Base-by-base conservation (phyloP, 2,797 vertebrate genomes). In the Scolopax rusticola region DNA sequence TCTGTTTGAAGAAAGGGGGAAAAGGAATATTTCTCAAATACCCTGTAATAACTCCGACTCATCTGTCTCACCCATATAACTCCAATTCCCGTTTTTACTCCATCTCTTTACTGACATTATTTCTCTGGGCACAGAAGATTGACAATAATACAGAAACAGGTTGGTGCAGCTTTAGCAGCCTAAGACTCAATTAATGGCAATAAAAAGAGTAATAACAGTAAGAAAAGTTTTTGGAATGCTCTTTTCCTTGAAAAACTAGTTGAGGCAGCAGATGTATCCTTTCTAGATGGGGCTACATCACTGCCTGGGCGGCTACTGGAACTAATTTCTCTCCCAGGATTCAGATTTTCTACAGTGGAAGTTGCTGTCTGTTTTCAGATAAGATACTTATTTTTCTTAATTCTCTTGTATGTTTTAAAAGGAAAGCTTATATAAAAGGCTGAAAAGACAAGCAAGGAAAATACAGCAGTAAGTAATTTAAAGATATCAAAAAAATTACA, bases 51-150 rank as follows among this genome's bases (percentile, higher is more conserved):
- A 97, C 93, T 97, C 87, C 59, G 97, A 95, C 6, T 53, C 96
- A 96, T 98, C 97, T 97, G 75, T 96, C 95, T 95, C 74, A 87
- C 96, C 97, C 85, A 57, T 97, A 96, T 74, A 82, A 95, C 91
- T 95, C 82, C 87, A 90, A 12, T 60, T 74, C 81, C 20, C 15
- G 40, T 90, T 91, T 81, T 74, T 76, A 25, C 18, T 90, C 57
- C 28, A 33, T 69, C 81, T 95, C 70, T 45, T 81, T 65, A 57
- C 54, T 87, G 61, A 43, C 54, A 28, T 89, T 96, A 69, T 50
- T 92, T 75, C 48, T 65, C 76, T 68, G 81, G 8, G 27, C 17
- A 69, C 24, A 56, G 41, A 68, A 43, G 38, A 84, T 17, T 36
- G 47, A 70, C 47, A 82, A 25, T 57, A 61, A 25, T 53, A 48